A percentile compares a stretch with the other conserved stretches of the same genome.
Evolutionary conservation across 1,140 invertebrate genomes (phyloP).

Genomic region (Saxidomus purpurata): DNA sequence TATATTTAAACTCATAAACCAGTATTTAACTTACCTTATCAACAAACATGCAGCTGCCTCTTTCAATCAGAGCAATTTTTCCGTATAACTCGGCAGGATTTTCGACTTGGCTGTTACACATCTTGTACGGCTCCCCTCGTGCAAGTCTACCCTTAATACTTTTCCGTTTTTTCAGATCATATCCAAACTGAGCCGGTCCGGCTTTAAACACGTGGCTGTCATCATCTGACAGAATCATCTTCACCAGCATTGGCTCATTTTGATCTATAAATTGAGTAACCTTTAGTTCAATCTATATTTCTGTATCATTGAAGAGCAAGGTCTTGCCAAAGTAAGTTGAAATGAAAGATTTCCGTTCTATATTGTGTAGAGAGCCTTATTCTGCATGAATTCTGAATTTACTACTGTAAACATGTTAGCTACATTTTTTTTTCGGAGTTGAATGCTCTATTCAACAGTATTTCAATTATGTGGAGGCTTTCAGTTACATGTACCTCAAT

Average conservation of each 20-base stretch:
- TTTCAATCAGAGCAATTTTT: conserved; percentile 94
- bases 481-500: too few relatives aligned
- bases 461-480: too few relatives aligned
- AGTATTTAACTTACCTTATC: conserved; percentile 96
- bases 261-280: conserved; percentile 62
- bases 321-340: too few relatives aligned
- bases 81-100: conserved; percentile 90
- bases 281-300: too few relatives aligned
- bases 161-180: conserved; percentile 88
- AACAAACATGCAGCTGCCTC: conserved; percentile 98
- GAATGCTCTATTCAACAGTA: too few relatives aligned
- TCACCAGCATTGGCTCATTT: conserved; percentile 84
- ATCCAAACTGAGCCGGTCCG: conserved; percentile 97
- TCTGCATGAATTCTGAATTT: too few relatives aligned
- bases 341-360: too few relatives aligned
- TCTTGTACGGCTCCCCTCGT: conserved; percentile 89
- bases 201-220: conserved; percentile 89
- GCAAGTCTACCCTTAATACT: conserved; percentile 87
- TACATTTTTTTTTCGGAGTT: too few relatives aligned
- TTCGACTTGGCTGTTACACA: conserved; percentile 86
- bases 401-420: too few relatives aligned
- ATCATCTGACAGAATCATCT: conserved; percentile 76
- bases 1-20: too few relatives aligned
- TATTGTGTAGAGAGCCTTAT: too few relatives aligned
- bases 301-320: too few relatives aligned